Base-by-base conservation (phyloP, 1,140 invertebrate species). In the Acyrthosiphon pisum region DNA sequence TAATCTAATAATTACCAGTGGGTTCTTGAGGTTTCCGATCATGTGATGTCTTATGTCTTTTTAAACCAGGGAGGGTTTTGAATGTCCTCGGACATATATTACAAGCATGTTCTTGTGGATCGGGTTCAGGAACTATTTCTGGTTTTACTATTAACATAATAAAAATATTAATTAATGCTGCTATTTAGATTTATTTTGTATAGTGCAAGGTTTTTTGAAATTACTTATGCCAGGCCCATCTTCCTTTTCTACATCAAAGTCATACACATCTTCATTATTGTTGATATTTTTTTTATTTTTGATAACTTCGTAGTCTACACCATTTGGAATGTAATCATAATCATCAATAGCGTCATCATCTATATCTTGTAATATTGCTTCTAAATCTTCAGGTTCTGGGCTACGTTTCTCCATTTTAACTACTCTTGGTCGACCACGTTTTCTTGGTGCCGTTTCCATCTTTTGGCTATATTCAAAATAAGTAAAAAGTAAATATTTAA, bases 211-310 rank as follows among this genome's bases (percentile, higher is more conserved):
- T 22, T 93, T 53, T 90, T 76, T 41, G 46, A 81, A 68, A 81
- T 90, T 53, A 93, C 86, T 88, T 90, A 46, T 83, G 35, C 53
- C 56, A 18, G 87, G 88, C 37, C 93, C 93, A 89, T 93, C 93
- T 92, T 93, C 93, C 20, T 91, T 91, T 30, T 93, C 93, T n/a
- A 86, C 93, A 92, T 93, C 84, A 76, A 93, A 93, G 90, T 93
- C 91, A 41, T 93, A 93, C 48, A 93, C 37, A 92, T 93, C 93
- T 84, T 93, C 93, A 86, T 87, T 91, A 50, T 87, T 83, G 37
- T 91, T 93, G 23, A 86, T 90, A 83, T 91, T 91, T 86, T 56
- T 84, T 26, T 50, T 93, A 68, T 89, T 89, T 93, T 68, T 89
- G 14, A 60, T 26, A 56, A 87, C 23, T 53, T 88, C 30, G 76